phyloP scores from a whole-genome alignment of 2,113 vertebrate species.

The Eonycteris spelaea region DNA sequence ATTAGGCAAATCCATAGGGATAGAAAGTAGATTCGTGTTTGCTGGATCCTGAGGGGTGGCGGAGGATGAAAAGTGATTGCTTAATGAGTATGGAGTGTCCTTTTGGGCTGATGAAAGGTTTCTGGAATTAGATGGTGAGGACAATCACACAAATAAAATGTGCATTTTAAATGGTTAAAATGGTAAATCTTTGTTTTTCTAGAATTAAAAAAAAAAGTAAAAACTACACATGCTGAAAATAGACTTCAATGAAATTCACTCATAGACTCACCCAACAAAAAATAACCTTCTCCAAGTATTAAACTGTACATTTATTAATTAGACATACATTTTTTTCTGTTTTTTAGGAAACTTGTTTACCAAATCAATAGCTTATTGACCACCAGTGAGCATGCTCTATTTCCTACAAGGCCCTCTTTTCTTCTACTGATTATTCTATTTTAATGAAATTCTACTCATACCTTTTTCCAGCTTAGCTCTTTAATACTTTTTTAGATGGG shows the following conservation, averaged over 20 bases:
- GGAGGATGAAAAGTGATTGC: not conserved
- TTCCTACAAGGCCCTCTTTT: not conserved
- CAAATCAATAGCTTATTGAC: not conserved
- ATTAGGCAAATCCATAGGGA: not conserved
- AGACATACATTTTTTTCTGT: not conserved
- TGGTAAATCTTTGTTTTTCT: not conserved
- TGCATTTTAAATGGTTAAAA: not conserved
- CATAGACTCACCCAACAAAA: not conserved
- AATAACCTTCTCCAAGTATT: not conserved
- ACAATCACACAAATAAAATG: not conserved
- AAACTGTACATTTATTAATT: not conserved
- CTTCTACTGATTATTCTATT: not conserved
- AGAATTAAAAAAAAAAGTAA: not conserved
- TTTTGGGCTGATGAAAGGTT: not conserved
- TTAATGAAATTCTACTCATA: conserved; percentile 1
- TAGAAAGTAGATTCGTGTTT: not conserved
- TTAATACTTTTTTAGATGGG: not conserved
- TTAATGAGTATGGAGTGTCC: not conserved
- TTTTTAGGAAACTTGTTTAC: not conserved
- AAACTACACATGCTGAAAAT: not conserved
- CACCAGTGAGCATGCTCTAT: not conserved
- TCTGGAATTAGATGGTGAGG: not conserved
- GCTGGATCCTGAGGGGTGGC: not conserved
- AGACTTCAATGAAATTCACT: not conserved
- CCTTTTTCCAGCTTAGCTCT: not conserved